Evolutionary conservation across 2,113 vertebrate genomes (phyloP).

Genomic region (Pionites leucogaster): DNA sequence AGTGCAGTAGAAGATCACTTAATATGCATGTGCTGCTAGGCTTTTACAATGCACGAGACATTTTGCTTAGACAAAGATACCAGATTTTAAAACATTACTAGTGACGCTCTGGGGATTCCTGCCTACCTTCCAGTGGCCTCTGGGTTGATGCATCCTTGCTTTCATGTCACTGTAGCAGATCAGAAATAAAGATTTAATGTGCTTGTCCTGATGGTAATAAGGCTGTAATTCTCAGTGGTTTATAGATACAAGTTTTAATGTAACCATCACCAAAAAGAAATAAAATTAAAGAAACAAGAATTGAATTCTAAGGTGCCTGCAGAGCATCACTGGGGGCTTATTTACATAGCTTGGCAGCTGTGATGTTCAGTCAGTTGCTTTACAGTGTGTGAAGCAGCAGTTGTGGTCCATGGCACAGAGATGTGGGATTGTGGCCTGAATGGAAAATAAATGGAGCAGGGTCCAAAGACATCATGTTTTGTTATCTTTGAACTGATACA

Average conservation of each 20-base stretch:
- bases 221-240: not conserved
- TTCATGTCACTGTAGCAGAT: not conserved
- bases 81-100: not conserved
- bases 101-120: not conserved
- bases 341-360: not conserved
- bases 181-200: not conserved
- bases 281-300: not conserved
- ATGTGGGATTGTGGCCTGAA: not conserved
- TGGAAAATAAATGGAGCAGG: not conserved
- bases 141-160: rapidly evolving
- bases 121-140: not conserved
- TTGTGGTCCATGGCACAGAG: not conserved
- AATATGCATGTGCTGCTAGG: not conserved
- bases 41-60: not conserved
- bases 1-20: not conserved
- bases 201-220: not conserved
- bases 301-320: not conserved
- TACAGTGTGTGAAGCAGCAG: not conserved
- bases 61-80: not conserved
- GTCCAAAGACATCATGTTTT: not conserved
- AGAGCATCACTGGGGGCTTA: not conserved
- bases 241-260: not conserved
- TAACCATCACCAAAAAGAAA: not conserved
- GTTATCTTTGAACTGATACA: not conserved
- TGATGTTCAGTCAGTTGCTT: not conserved